These are phyloP conservation scores for Siniperca obscura DNA, from an alignment of 2,797 vertebrate species.

Conservation along the genomic window DNA sequence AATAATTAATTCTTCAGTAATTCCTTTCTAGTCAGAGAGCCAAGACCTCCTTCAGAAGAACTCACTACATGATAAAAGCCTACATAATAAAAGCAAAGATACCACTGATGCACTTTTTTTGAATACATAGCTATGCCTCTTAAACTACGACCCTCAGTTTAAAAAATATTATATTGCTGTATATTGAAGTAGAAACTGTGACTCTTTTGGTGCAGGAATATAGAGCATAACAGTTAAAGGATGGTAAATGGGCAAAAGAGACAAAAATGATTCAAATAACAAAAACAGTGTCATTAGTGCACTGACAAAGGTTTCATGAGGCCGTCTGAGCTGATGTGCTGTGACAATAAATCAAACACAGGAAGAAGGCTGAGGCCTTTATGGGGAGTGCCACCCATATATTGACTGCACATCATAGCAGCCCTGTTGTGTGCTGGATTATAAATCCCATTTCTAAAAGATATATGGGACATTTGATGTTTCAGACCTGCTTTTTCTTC, in stretches of 20 bases:
- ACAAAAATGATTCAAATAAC: constrained; percentile 81
- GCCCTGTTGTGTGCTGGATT: constrained; percentile 69
- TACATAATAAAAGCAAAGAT: not conserved
- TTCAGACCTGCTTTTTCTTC: constrained; percentile 56
- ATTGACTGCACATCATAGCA: constrained; percentile 81
- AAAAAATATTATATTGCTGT: not conserved
- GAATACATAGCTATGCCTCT: not conserved
- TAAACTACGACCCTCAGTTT: not conserved
- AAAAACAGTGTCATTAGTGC: constrained; percentile 86
- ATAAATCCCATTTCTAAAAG: constrained; percentile 78
- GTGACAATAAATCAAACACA: constrained; percentile 86
- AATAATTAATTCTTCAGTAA: not conserved
- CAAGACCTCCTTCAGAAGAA: not conserved
- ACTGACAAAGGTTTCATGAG: constrained; percentile 88
- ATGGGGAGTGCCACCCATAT: constrained; percentile 86
- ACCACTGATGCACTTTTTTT: not conserved
- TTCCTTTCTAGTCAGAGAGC: not conserved
- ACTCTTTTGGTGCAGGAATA: constrained; percentile 12
- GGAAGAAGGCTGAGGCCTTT: constrained; percentile 86
- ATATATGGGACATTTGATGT: constrained; percentile 69
- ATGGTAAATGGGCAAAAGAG: constrained; percentile 55
- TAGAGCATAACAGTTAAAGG: constrained; percentile 16
- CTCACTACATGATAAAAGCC: constrained; percentile 13
- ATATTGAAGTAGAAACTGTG: not conserved
- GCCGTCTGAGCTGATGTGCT: constrained; percentile 82